phyloP scores from a whole-genome alignment of 2,888 invertebrate species.

The Mechanitis mazaeus region DNA sequence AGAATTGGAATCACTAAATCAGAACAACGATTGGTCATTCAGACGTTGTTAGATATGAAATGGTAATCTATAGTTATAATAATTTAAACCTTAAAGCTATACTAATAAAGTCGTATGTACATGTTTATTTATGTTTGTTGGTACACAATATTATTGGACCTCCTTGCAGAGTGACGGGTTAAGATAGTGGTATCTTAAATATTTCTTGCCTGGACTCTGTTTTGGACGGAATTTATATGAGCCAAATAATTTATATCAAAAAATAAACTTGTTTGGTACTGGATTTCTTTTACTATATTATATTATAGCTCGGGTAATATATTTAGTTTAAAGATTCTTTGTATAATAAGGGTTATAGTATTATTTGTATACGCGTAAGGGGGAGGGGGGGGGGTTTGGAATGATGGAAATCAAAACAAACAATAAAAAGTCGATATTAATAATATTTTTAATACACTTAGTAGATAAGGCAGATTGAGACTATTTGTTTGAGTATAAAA shows the following conservation, averaged over 20 bases:
- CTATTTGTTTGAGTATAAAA: no score
- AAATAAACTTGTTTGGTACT: no score
- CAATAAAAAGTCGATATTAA: no score
- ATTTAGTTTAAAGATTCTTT: no score
- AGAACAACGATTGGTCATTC: constrained; percentile 36
- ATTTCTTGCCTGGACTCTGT: constrained; percentile 35
- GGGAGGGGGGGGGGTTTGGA: no score
- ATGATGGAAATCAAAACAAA: no score
- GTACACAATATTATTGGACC: constrained; percentile 30
- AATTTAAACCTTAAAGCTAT: constrained; percentile 21
- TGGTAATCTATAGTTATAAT: constrained; percentile 1
- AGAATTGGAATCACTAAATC: constrained; percentile 34
- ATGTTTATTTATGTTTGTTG: constrained; percentile 15
- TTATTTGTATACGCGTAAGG: no score
- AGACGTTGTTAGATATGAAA: constrained; percentile 26
- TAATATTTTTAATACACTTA: no score
- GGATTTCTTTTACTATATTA: no score
- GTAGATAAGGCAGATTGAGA: no score
- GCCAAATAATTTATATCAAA: background rate
- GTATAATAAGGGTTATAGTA: no score
- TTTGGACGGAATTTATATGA: constrained; percentile 24
- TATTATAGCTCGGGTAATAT: no score
- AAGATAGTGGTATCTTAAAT: constrained; percentile 40
- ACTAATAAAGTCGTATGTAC: constrained; percentile 14
- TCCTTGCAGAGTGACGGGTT: constrained; percentile 37